These are phyloP conservation scores for Erinaceus europaeus DNA, from an alignment of 2,113 vertebrate genomes.

Conservation along the genomic window DNA sequence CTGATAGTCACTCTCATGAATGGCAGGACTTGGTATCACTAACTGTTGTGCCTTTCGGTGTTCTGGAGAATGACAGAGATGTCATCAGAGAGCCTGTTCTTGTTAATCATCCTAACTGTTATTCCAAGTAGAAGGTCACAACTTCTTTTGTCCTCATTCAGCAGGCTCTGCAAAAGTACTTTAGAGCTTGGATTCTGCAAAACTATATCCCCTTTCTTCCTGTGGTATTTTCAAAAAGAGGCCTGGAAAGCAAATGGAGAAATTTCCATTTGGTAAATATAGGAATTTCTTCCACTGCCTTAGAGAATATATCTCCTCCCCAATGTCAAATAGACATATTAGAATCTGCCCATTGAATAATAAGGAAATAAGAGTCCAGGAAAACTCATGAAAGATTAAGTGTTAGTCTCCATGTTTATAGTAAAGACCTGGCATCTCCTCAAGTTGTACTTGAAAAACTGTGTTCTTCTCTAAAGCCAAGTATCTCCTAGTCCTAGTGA, in stretches of 20 bases:
- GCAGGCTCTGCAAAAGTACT: conserved; percentile 68
- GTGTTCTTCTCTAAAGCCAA: conserved; percentile 35
- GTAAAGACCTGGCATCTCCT: conserved; percentile 42
- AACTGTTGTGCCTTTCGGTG: not conserved
- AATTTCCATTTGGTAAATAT: conserved; percentile 72
- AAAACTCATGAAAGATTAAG: conserved; percentile 39
- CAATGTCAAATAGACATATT: conserved; percentile 51
- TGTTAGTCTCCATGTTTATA: conserved; percentile 59
- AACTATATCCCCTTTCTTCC: conserved; percentile 56
- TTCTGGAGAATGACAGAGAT: conserved; percentile 34
- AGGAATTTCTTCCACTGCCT: conserved; percentile 64
- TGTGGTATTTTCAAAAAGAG: conserved; percentile 67
- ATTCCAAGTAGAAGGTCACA: conserved; percentile 36
- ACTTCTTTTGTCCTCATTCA: conserved; percentile 53
- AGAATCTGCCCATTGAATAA: conserved; percentile 41
- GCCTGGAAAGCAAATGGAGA: conserved; percentile 59
- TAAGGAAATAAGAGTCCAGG: conserved; percentile 43
- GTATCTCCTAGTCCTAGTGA: conserved; percentile 6
- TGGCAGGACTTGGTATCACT: not conserved
- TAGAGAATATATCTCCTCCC: conserved; percentile 61
- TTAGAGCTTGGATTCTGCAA: conserved; percentile 54
- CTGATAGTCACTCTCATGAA: not conserved
- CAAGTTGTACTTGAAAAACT: conserved; percentile 25
- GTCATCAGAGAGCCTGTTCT: not conserved
- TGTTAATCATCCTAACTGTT: conserved; percentile 23